Conservation (phyloP, 2,888 invertebrate genomes). For the Tanytarsus gracilentus region DNA sequence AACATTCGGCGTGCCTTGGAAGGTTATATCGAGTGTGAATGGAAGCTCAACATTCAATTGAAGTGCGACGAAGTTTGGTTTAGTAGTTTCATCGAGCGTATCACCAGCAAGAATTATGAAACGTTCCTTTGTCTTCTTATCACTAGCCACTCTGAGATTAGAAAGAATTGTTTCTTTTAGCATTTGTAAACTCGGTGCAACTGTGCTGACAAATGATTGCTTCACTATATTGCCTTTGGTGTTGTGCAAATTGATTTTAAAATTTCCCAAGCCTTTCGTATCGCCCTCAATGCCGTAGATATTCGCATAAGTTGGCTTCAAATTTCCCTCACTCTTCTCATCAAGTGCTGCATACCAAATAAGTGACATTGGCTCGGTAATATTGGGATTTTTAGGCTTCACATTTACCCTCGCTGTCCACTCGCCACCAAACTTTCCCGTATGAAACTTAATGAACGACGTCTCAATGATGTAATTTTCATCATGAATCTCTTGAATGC, state of each 20-base stretch:
- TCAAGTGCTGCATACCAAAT: constrained; percentile 79
- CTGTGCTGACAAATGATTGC: constrained; percentile 64
- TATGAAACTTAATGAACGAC: constrained; percentile 77
- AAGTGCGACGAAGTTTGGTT: constrained; percentile 68
- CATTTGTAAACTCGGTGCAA: constrained; percentile 58
- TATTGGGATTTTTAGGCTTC: constrained; percentile 35
- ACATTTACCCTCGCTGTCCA: constrained; percentile 82
- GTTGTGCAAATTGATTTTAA: constrained; percentile 47
- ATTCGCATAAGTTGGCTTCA: constrained; percentile 34
- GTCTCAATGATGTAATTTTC: constrained; percentile 67
- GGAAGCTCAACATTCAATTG: constrained; percentile 70
- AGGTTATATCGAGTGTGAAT: constrained; percentile 73
- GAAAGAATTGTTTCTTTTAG: constrained; percentile 68
- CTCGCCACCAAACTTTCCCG: constrained; percentile 77
- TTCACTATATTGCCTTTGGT: constrained; percentile 53
- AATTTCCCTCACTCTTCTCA: constrained; percentile 53
- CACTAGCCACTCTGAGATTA: constrained; percentile 53
- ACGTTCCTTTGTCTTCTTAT: constrained; percentile 46
- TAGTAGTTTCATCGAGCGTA: constrained; percentile 36
- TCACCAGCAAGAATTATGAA: constrained; percentile 56
- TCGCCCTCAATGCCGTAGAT: constrained; percentile 52
- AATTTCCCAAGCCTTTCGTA: constrained; percentile 69
- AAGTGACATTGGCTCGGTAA: constrained; percentile 48
- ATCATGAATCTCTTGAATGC: constrained; percentile 81
- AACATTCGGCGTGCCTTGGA: constrained; percentile 62